These are phyloP conservation scores for Gobionotothen gibberifrons DNA, from an alignment of 2,797 vertebrate species.

Conservation along the genomic window DNA sequence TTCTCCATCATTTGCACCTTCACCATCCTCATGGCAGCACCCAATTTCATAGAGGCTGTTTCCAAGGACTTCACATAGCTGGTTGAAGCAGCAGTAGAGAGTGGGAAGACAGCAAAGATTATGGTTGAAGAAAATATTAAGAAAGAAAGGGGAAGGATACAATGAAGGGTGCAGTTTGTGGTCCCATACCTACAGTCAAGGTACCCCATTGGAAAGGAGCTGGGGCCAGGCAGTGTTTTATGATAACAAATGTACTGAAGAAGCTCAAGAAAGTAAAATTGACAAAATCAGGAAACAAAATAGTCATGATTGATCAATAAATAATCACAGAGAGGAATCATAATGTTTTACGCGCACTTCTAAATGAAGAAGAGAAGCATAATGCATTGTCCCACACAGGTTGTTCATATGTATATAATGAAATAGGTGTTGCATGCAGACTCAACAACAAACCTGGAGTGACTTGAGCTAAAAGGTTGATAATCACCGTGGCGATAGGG, in stretches of 20 bases:
- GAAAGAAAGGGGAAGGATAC: conserved; percentile 12
- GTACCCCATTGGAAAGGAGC: conserved; percentile 1
- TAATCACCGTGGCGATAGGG: conserved; percentile 5
- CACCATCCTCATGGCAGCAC: conserved; percentile 93
- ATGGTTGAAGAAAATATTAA: conserved; percentile 2
- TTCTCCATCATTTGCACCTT: conserved; percentile 94
- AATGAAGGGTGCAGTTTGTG: not conserved
- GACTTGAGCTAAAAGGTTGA: conserved; percentile 9
- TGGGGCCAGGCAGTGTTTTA: conserved; percentile 1
- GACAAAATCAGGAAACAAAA: conserved; percentile 13
- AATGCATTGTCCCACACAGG: not conserved
- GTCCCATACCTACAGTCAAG: conserved; percentile 18
- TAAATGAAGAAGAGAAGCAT: conserved; percentile 4
- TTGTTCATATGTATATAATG: not conserved
- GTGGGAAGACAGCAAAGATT: not conserved
- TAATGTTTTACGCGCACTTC: conserved; percentile 12
- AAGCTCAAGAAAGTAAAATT: conserved; percentile 13
- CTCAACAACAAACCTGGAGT: not conserved
- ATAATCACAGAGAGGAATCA: conserved; percentile 1
- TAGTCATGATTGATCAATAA: conserved; percentile 1
- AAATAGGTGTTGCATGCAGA: not conserved
- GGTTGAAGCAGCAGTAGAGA: conserved; percentile 17
- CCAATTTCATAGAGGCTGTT: conserved; percentile 94
- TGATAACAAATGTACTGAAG: conserved; percentile 2
- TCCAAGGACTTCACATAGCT: conserved; percentile 92